Evolutionary conservation across 92 coral and sea anemone genomes (phyloP), one percentile per base, ranked within the genome.

Genomic region (Actinernus sp.): DNA sequence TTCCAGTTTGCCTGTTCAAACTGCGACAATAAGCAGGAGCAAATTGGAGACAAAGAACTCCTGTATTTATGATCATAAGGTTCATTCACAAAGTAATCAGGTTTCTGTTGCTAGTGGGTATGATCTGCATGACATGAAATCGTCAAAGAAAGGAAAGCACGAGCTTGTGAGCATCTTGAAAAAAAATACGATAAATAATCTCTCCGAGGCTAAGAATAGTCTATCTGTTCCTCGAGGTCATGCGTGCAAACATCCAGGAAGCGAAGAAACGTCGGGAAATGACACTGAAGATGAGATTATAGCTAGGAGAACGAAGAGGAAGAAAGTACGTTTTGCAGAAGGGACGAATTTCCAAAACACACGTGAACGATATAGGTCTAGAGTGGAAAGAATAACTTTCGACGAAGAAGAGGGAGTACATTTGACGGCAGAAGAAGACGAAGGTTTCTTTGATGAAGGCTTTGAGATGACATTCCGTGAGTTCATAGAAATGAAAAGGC

Each of bases 111-210:
- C 82, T 8, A 72, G 75, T 5, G 75, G 61, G 26, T 88, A 85
- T 37, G 94, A 88, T 28, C 55, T 88, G 49, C 52, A 67, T 30
- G 86, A 88, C 31, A 63, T 86, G 90, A 30, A 47, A 53, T 41
- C 63, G 11, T 20, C 51, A 23, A 26, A 44, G 48, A 45, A 57
- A 11, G 36, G 24, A 18, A 46, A 61, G 57, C 78, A 66, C 48
- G 18, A 49, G 2, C 54, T 70, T 6, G 78, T 56, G 2, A 57
- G 78, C 38, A 70, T 70, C 31, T 34, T 70, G 63, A 70, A 70
- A 57, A 65, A 28, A 18, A 57, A 45, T 24, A 60, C 49, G 8
- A 14, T 27, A 12, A 1, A 21, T 33, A 30, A 18, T 9, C 4
- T 4, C 18, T 45, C 5, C 19, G 18, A 18, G 5, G 52, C 17